Evolutionary conservation across 2,113 vertebrate species (phyloP), one percentile per base, ranked within the genome.

Genomic region (Ascaphus truei): DNA sequence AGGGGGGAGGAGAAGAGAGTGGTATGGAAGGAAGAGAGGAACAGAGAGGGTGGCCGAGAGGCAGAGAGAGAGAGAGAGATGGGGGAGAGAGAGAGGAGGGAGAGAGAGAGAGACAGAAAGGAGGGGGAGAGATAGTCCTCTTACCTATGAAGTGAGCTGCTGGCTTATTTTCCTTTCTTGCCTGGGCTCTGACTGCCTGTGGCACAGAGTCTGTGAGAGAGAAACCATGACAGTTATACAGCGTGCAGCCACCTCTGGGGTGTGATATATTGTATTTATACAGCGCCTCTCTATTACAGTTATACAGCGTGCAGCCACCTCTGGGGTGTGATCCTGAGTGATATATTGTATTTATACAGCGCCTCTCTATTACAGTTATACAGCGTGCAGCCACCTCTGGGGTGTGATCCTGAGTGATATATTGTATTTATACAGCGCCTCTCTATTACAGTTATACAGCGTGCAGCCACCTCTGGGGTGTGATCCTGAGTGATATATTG

Each of bases 1-100:
- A n/a, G 13, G 3, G 3, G n/a, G 29, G 23, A 78, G 73, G 33
- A 26, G 29, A 20, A 79, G 72, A n/a, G 5, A 71, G 72, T 16
- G 43, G 18, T 0, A 3, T 10, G 3, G 30, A 36, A 0, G 43
- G n/a, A 50, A 34, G 77, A 71, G 39, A 77, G 76, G 7, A 8
- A 37, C 78, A 53, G 43, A 72, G 63, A 25, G n/a, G n/a, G n/a
- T n/a, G n/a, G n/a, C n/a, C n/a, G n/a, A n/a, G n/a, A n/a, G n/a
- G n/a, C n/a, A n/a, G n/a, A n/a, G n/a, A n/a, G n/a, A n/a, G n/a
- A n/a, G n/a, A n/a, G 15, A 61, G 18, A 7, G 6, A 30, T 2
- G 31, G 3, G 16, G n/a, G n/a, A 1, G 13, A 37, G 48, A 37
- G 43, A n/a, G n/a, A n/a, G n/a, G 37, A 13, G 13, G 5, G 2